Evolutionary conservation across 2,113 vertebrate species (phyloP), one percentile per base, ranked within the genome.

Genomic region (Spilogale gracilis): DNA sequence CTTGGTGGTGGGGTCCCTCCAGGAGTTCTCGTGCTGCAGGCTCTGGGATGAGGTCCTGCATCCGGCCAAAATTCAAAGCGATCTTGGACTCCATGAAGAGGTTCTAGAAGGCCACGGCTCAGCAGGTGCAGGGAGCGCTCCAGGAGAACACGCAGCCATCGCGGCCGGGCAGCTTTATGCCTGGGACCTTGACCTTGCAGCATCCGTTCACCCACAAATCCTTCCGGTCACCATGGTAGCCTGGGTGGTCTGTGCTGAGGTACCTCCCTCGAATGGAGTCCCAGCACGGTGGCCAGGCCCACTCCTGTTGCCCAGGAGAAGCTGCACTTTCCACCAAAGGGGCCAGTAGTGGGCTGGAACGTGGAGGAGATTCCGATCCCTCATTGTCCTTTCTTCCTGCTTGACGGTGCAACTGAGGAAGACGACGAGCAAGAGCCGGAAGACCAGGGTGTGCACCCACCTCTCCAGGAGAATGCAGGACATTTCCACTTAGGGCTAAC

Each of bases 11-110:
- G 99, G 99, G 89, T 99, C 99, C 97, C 99, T 98, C 76, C 99
- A 99, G 20, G 99, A 99, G 98, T 99, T 99, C 97, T 99, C 99
- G 73, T 99, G 99, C 91, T 99, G 99, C 92, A 99, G 99, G 0
- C 99, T 99, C 99, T 99, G 99, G 58, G 99, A 99, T 2, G 99
- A 99, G 38, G 99, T 99, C 89, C 99, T 98, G 95, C 99, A 99
- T 97, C 99, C 99, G 1, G 99, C 99, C 98, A 99, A 98, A 99
- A 97, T 96, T 99, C 99, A 83, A 99, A 99, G 97, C 99, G 99
- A 98, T 99, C 99, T 98, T 99, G 99, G 1, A 99, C 99, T 0
- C 99, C 73, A 99, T 99, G 98, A 99, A 99, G 82, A 99, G 99
- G 97, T 99, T 99, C 98, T 99, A 99, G 98, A 99, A 99, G 9